Percentiles rank a stretch among this genome's conserved stretches.
Evolutionary conservation across 2,797 vertebrate genomes (phyloP).

Genomic region (Valencia hispanica): DNA sequence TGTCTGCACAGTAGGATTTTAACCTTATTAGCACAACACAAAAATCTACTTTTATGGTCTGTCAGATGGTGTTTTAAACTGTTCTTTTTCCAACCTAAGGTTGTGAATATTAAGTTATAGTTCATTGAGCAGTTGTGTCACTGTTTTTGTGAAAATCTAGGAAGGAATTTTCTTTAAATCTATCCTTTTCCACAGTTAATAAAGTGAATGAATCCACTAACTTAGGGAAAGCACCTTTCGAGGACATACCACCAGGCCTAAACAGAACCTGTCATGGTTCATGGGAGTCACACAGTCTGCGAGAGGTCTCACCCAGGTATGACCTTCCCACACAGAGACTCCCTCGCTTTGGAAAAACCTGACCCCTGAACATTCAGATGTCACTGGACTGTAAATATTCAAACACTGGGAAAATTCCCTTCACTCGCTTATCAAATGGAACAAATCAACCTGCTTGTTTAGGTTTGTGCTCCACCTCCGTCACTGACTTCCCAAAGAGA

Average conservation of each 20-base stretch:
- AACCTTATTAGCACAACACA: too few relatives aligned
- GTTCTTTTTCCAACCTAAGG: too few relatives aligned
- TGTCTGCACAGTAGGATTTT: too few relatives aligned
- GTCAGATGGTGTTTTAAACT: too few relatives aligned
- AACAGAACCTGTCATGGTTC: neutral
- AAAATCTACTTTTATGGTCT: too few relatives aligned
- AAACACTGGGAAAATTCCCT: conserved; percentile 68
- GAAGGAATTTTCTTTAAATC: neutral
- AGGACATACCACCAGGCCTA: neutral
- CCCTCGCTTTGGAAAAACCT: conserved; percentile 64
- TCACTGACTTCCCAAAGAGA: conserved; percentile 25
- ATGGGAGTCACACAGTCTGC: conserved; percentile 16
- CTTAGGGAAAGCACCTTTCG: neutral
- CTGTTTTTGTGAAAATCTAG: neutral
- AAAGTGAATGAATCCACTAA: neutral
- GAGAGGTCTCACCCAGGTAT: conserved; percentile 57
- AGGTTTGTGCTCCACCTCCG: conserved; percentile 58
- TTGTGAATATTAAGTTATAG: too few relatives aligned
- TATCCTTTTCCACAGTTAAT: neutral
- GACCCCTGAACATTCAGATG: conserved; percentile 56
- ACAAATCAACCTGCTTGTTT: conserved; percentile 79
- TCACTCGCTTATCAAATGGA: conserved; percentile 71
- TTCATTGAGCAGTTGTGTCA: neutral
- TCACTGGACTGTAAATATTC: conserved; percentile 73
- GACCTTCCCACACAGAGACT: conserved; percentile 59